Base-by-base conservation (phyloP, 2,113 vertebrate genomes). In the Ranitomeya variabilis region DNA sequence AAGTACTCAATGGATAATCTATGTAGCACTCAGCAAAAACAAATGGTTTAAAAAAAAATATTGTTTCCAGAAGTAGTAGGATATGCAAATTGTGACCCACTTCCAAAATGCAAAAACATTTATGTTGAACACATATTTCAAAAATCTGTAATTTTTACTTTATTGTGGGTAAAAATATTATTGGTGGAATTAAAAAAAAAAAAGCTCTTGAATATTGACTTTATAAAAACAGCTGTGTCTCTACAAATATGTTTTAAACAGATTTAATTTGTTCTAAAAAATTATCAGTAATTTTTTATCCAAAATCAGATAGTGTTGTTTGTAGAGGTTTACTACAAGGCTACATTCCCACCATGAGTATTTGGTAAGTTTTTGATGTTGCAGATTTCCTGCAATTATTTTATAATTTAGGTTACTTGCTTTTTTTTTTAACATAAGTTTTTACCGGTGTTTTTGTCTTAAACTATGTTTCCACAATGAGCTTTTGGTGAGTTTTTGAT, bases 1-100 rank as follows among this genome's bases (percentile, higher is more conserved):
- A 82, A 73, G 69, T 73, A 59, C 66, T 87, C 86, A 73, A 73
- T 82, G 79, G 62, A 74, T 73, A 87, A 87, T 87, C 52, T 80
- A 73, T 87, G 78, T 51, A 80, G 86, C 66, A 67, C 55, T 82
- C 54, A 54, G 64, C 19, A 71, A 87, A 82, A 87, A 71, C 86
- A 82, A 73, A 73, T 73, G 78, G 54, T 74, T 52, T 85, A 21
- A 73, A 55, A 57, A 74, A 59, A 59, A 3, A 85, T 6, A 23
- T 23, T 21, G 16, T 26, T 84, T 69, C 67, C 64, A 26, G 8
- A 69, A 84, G 81, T 83, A 83, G 62, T 13, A 15, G 31, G 57
- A 45, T 14, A 84, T 84, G 82, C 51, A 71, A 84, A 84, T 71
- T 45, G 26, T 54, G 66, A 84, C 66, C 31, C 13, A 21, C 69